These are phyloP conservation scores for Enteromius paludinosus DNA, from an alignment of 2,797 vertebrate species.

Conservation along the genomic window DNA sequence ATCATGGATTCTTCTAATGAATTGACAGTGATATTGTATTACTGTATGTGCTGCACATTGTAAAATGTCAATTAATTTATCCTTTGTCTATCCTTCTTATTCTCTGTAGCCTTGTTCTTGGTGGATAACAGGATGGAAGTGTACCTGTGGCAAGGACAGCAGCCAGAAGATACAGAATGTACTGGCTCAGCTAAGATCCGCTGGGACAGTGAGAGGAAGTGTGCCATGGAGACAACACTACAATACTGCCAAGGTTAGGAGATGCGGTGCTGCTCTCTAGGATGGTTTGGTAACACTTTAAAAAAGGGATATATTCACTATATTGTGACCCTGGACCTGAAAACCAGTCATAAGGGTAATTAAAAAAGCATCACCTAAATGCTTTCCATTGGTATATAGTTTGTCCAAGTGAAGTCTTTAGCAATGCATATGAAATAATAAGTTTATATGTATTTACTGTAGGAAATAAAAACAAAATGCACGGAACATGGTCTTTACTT, in stretches of 20 bases:
- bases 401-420: no score
- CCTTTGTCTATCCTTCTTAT: not conserved
- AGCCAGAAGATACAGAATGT: constrained; percentile 75
- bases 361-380: no score
- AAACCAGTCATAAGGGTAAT: no score
- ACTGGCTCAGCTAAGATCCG: constrained; percentile 82
- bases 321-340: not conserved
- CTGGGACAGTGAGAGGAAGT: constrained; percentile 84
- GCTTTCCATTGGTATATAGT: no score
- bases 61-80: not conserved
- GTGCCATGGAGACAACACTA: constrained; percentile 83
- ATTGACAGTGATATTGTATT: not conserved
- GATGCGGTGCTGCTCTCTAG: not conserved
- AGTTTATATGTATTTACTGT: no score
- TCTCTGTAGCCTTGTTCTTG: constrained; percentile 76
- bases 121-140: constrained; percentile 85
- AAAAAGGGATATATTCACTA: not conserved
- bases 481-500: no score
- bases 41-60: not conserved
- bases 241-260: constrained; percentile 83
- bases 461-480: no score
- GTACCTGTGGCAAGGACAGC: constrained; percentile 84
- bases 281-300: not conserved
- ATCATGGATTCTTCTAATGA: not conserved
- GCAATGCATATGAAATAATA: no score